These are phyloP conservation scores for Ptyas mucosa DNA, from an alignment of 2,113 vertebrate species.

Conservation along the genomic window DNA sequence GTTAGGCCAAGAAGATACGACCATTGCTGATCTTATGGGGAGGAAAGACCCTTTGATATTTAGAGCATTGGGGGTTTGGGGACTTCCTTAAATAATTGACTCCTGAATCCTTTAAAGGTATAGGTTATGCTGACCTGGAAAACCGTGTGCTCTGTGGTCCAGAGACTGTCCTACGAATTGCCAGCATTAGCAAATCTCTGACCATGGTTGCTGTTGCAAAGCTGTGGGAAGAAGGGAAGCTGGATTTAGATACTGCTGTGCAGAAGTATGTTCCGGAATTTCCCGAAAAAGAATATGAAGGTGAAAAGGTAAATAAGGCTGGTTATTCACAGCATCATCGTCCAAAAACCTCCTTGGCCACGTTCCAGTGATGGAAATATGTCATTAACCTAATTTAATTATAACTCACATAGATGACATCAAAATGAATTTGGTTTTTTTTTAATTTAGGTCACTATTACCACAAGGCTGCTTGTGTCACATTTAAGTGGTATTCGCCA, in stretches of 20 bases:
- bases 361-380: background rate
- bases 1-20: background rate
- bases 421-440: background rate
- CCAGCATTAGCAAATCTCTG: constrained; percentile 95
- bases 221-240: constrained; percentile 86
- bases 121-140: constrained; percentile 93
- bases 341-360: background rate
- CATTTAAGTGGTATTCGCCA: constrained; percentile 96
- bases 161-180: constrained; percentile 90
- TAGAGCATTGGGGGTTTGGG: background rate
- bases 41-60: background rate
- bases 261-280: constrained; percentile 96
- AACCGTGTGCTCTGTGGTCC: constrained; percentile 85
- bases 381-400: background rate
- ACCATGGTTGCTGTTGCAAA: constrained; percentile 87
- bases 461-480: constrained; percentile 86
- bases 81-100: background rate
- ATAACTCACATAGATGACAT: no score
- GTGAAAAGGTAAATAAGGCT: constrained; percentile 78
- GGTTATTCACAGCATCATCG: background rate
- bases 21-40: background rate
- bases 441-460: constrained; percentile 82
- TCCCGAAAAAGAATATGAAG: constrained; percentile 88
- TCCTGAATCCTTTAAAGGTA: constrained; percentile 65
- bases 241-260: constrained; percentile 89